Evolutionary conservation across 1,140 invertebrate species (phyloP).

Genomic region (Latrodectus geometricus): DNA sequence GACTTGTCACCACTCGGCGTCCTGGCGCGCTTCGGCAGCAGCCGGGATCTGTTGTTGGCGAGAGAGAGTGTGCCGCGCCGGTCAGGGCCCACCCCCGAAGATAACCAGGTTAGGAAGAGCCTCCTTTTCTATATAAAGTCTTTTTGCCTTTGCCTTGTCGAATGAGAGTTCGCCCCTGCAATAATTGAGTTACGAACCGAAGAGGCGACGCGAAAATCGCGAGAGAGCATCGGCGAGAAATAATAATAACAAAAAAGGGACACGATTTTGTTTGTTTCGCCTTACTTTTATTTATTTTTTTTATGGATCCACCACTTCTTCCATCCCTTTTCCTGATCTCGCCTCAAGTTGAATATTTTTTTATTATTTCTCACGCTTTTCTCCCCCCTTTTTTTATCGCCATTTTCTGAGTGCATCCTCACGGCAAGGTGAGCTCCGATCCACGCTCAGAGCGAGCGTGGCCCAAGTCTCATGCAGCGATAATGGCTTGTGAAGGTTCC

Average conservation of each 20-base stretch:
- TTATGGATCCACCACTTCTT: background rate
- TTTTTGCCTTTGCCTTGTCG: conserved; percentile 7
- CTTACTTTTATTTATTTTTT: conserved; percentile 9
- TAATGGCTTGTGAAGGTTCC: background rate
- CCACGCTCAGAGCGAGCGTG: too few species aligned
- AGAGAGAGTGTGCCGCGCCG: conserved; percentile 42
- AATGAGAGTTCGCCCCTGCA: conserved; percentile 50
- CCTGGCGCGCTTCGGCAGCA: conserved; percentile 16
- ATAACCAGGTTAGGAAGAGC: conserved; percentile 51
- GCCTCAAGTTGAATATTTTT: background rate
- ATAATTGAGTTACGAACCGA: conserved; percentile 58
- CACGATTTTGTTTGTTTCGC: background rate
- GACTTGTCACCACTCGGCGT: conserved; percentile 44
- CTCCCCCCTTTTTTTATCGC: conserved; percentile 39
- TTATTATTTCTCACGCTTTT: conserved; percentile 12
- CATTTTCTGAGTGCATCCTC: conserved; percentile 60
- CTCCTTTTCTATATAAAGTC: conserved; percentile 30
- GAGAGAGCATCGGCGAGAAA: conserved; percentile 16
- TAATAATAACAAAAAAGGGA: background rate
- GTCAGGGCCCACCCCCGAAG: conserved; percentile 17
- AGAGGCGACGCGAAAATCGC: conserved; percentile 33
- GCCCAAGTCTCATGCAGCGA: too few species aligned
- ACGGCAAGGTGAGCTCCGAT: conserved; percentile 12
- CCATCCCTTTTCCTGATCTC: background rate
- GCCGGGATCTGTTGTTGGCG: background rate